Conservation (phyloP, 2,888 invertebrate genomes). For the Dysmachus trigonus region DNA sequence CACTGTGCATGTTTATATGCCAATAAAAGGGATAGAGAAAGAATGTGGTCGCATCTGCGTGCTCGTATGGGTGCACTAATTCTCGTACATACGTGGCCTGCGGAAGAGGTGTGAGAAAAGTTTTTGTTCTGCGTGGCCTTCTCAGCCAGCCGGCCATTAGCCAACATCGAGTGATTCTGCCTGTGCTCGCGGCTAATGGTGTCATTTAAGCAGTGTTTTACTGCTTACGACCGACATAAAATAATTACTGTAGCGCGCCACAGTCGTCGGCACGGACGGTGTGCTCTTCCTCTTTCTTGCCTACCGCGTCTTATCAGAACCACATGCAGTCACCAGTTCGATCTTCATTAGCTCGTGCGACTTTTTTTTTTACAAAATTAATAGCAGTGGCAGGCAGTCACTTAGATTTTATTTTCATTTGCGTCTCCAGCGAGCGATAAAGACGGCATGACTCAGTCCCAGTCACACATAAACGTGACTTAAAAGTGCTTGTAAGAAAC, state of each 20-base stretch:
- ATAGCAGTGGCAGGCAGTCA: background rate
- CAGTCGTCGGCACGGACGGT: background rate
- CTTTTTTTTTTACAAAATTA: background rate
- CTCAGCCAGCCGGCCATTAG: background rate
- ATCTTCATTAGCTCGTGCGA: background rate
- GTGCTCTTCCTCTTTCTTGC: background rate
- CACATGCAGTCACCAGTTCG: background rate
- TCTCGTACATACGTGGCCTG: background rate
- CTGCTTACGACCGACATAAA: constrained; percentile 23
- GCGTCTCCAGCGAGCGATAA: background rate
- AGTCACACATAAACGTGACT: background rate
- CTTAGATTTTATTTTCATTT: background rate
- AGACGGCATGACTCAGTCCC: background rate
- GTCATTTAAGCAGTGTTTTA: constrained; percentile 17
- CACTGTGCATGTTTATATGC: constrained; percentile 21
- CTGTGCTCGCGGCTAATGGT: background rate
- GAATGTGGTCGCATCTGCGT: constrained; percentile 1
- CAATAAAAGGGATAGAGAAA: constrained; percentile 23
- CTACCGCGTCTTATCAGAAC: background rate
- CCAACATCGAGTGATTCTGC: background rate
- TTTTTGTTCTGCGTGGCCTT: constrained; percentile 5
- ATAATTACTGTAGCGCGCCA: background rate
- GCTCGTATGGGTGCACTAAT: background rate
- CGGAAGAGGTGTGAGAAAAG: background rate
- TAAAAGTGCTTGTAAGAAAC: background rate